Conservation (phyloP, 1,140 invertebrate genomes). For the Amphibalanus amphitrite region DNA sequence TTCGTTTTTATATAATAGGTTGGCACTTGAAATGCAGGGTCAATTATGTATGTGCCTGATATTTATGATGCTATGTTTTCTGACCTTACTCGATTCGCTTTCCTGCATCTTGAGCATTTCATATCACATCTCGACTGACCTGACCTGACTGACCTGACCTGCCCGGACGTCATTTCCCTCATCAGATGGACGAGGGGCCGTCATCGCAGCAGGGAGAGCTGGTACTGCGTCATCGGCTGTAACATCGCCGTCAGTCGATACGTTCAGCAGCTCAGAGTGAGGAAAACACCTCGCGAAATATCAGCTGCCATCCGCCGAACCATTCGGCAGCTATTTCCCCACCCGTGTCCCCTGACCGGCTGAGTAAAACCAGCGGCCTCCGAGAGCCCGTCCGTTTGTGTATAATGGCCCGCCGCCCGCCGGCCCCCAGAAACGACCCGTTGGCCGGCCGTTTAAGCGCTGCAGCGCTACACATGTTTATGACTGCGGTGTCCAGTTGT, state of each 20-base stretch:
- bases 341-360: not conserved
- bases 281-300: too few relatives aligned
- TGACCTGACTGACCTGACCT: not conserved
- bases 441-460: not conserved
- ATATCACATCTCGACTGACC: too few relatives aligned
- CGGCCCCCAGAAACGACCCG: too few relatives aligned
- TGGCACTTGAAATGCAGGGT: too few relatives aligned
- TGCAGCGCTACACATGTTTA: not conserved
- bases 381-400: not conserved
- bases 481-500: not conserved
- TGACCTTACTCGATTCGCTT: too few relatives aligned
- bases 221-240: slow-evolving; percentile 1
- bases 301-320: too few relatives aligned
- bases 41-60: too few relatives aligned
- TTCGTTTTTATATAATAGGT: too few relatives aligned
- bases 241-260: not conserved
- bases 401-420: too few relatives aligned
- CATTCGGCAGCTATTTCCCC: not conserved
- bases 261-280: not conserved
- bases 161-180: too few relatives aligned
- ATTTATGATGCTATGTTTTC: too few relatives aligned
- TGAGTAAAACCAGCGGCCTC: not conserved
- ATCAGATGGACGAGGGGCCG: not conserved
- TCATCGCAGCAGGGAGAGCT: not conserved
- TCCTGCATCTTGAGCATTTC: too few relatives aligned